Evolutionary conservation across 2,888 invertebrate genomes (phyloP), one percentile per base, ranked within the genome.

Genomic region (Osmoderma eremita): DNA sequence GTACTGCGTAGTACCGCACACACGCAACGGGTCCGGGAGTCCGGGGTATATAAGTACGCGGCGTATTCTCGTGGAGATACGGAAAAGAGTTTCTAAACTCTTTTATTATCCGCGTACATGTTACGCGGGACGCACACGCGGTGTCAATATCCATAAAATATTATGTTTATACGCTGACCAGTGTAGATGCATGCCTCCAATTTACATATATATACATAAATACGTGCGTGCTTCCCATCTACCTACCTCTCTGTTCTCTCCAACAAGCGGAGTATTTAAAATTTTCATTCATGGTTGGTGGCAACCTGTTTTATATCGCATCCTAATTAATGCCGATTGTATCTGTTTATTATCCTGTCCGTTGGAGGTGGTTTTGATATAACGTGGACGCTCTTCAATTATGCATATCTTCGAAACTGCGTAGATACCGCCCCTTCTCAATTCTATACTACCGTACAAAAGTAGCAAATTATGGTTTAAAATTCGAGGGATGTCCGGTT

Each of bases 251-350:
- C n/a, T 30, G 3, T 30, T 30, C 30, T 6, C 30, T 30, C 30
- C 53, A 18, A 53, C 38, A 53, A 53, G 30, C n/a, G 36, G 17
- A 18, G 38, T 53, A 53, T 53, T 20, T 53, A 36, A 53, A 38
- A 53, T 38, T 38, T n/a, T 53, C 53, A 53, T 53, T 53, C 53
- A 53, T 53, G 53, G 53, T 53, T 38, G 53, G 53, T 53, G 53
- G 53, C 38, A 53, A 53, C 38, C 38, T 53, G 53, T 53, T 53
- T 51, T 15, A 15, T 30, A 51, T 51, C 30, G 18, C 38, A 53
- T 36, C 38, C 53, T 53, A 53, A 53, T 53, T 53, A 53, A 53
- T 53, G 53, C 38, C 38, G 38, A 53, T 53, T 38, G 53, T 38
- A 36, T 38, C 18, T 18, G 38, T 12, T 17, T 53, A 53, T 53